phyloP scores from a whole-genome alignment of 1,140 invertebrate species.

The Medauroidea extradentata region DNA sequence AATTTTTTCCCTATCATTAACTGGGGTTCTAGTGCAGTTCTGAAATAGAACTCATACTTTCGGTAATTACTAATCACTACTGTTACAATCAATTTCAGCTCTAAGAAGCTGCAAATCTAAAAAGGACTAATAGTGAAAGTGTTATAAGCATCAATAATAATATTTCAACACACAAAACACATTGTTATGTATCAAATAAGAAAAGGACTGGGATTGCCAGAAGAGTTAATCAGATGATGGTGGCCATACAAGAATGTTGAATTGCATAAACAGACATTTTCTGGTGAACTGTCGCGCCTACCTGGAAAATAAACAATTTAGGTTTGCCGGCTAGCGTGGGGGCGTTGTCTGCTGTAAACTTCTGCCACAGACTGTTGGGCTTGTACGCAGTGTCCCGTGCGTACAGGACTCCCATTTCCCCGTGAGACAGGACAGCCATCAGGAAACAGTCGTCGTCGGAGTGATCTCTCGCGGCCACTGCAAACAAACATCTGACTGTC shows the following conservation, averaged over 20 bases:
- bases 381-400: constrained; percentile 82
- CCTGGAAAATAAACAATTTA: constrained; percentile 86
- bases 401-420: constrained; percentile 82
- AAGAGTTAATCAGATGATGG: background rate
- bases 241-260: too few species aligned
- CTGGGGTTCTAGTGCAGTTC: too few species aligned
- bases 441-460: constrained; percentile 72
- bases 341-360: constrained; percentile 84
- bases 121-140: too few species aligned
- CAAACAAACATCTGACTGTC: background rate
- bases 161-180: too few species aligned
- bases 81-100: too few species aligned
- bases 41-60: too few species aligned
- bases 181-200: background rate
- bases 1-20: too few species aligned
- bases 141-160: too few species aligned
- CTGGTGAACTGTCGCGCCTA: too few species aligned
- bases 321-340: constrained; percentile 87
- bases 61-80: too few species aligned
- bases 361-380: constrained; percentile 73
- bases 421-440: constrained; percentile 82
- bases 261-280: too few species aligned
- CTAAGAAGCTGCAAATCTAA: too few species aligned
- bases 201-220: background rate
- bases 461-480: constrained; percentile 67